Evolutionary conservation across 2,888 invertebrate genomes (phyloP).

Genomic region (Eucriotettix oculatus): DNA sequence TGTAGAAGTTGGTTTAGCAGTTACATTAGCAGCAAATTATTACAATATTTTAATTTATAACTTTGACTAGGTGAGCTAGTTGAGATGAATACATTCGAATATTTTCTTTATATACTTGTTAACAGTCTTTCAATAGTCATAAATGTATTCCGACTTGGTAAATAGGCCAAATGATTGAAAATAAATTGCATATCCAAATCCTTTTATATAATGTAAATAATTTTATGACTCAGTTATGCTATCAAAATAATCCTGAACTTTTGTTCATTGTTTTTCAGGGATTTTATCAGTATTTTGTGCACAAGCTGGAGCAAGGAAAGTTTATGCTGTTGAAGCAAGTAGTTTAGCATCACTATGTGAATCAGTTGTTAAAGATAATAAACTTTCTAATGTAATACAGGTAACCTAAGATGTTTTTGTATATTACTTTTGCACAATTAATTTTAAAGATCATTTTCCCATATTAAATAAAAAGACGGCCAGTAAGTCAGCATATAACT

Average conservation of each 20-base stretch:
- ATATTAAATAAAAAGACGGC: too few relatives aligned
- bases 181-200: neutral
- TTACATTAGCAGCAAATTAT: too few relatives aligned
- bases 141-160: too few relatives aligned
- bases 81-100: too few relatives aligned
- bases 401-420: conserved; percentile 22
- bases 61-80: too few relatives aligned
- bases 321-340: conserved; percentile 74
- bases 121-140: too few relatives aligned
- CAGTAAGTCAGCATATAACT: too few relatives aligned
- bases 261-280: conserved; percentile 26
- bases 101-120: too few relatives aligned
- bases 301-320: conserved; percentile 73
- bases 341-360: conserved; percentile 45
- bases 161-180: neutral
- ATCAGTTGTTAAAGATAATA: conserved; percentile 53
- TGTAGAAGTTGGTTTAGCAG: too few relatives aligned
- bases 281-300: conserved; percentile 83
- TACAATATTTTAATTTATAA: too few relatives aligned
- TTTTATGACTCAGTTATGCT: neutral
- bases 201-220: too few relatives aligned
- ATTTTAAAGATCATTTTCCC: too few relatives aligned
- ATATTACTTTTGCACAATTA: neutral
- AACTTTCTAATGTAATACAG: conserved; percentile 45
- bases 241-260: neutral